Percentiles rank a stretch among this genome's conserved stretches.
Evolutionary conservation across 2,113 vertebrate species (phyloP).

Genomic region (Seriola dumerili): DNA sequence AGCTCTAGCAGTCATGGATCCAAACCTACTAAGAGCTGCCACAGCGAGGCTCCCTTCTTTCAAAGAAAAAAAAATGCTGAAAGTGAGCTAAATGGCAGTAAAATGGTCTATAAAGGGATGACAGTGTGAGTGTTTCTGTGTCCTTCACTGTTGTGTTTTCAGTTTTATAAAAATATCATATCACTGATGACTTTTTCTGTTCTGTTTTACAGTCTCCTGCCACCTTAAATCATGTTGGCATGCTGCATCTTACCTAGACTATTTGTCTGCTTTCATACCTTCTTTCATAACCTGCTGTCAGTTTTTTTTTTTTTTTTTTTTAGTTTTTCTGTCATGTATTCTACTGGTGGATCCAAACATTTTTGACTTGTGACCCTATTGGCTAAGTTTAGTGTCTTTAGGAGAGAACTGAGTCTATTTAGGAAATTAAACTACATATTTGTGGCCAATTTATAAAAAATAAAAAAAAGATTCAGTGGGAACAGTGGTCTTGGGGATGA

Average conservation of each 20-base stretch:
- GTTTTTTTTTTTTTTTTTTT: too few species aligned
- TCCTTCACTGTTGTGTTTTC: background rate
- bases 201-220: too few species aligned
- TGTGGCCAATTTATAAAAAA: too few species aligned
- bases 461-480: too few species aligned
- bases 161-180: background rate
- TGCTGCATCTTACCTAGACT: too few species aligned
- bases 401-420: background rate
- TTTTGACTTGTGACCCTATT: background rate
- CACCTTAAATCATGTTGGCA: too few species aligned
- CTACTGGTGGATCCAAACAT: too few species aligned
- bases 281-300: too few species aligned
- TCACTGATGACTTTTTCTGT: background rate
- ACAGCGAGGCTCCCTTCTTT: conserved; percentile 24
- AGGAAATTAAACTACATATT: background rate
- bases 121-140: background rate
- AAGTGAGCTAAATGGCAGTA: conserved; percentile 5
- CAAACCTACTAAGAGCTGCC: conserved; percentile 46
- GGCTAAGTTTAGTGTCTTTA: background rate
- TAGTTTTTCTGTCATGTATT: too few species aligned
- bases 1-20: conserved; percentile 49
- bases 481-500: background rate
- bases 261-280: too few species aligned
- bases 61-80: background rate
- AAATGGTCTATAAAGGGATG: conserved; percentile 3